These are phyloP conservation scores for Pterocles gutturalis DNA, from an alignment of 2,113 vertebrate species.

Conservation along the genomic window DNA sequence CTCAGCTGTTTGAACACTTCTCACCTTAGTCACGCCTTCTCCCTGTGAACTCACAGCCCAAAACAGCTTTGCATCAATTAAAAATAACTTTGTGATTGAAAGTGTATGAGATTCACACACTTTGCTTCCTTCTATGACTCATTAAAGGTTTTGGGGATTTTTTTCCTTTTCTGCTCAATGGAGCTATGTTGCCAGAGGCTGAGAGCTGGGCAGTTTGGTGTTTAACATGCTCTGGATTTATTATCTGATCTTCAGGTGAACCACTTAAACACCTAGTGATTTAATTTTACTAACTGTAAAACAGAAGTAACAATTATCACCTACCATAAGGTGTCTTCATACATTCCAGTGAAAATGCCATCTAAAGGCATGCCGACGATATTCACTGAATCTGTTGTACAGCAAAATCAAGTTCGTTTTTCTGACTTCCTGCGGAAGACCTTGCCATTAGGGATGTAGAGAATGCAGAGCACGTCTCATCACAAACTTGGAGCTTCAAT, in stretches of 20 bases:
- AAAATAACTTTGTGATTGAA: background rate
- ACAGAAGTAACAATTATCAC: background rate
- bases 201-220: background rate
- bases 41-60: background rate
- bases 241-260: background rate
- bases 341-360: background rate
- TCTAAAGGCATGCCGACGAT: rapidly evolving
- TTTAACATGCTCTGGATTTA: background rate
- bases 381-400: background rate
- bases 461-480: background rate
- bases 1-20: slow-evolving; percentile 28
- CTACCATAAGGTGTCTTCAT: background rate
- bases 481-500: rapidly evolving
- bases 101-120: background rate
- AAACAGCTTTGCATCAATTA: background rate
- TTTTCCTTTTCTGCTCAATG: background rate
- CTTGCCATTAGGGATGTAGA: background rate
- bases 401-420: background rate
- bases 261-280: background rate
- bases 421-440: background rate
- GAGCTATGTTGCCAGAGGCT: background rate
- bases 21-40: slow-evolving; percentile 33
- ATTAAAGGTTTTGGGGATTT: background rate
- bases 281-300: background rate
- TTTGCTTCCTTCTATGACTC: background rate